Evolutionary conservation across 2,888 invertebrate species (phyloP).

Genomic region (Catocala sponsa): DNA sequence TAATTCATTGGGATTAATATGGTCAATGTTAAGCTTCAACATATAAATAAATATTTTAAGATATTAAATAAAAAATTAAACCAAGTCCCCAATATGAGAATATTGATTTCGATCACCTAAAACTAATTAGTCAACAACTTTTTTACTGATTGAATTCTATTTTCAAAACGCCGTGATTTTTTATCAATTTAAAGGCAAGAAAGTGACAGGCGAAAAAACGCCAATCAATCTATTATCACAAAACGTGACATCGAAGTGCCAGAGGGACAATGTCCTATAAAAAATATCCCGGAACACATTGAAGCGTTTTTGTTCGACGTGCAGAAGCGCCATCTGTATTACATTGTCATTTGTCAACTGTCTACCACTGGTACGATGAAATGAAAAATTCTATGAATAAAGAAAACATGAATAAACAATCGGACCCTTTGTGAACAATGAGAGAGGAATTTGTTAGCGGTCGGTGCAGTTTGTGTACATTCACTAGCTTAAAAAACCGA

Average conservation of each 20-base stretch:
- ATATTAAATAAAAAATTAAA: no score
- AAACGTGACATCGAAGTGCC: constrained; percentile 2
- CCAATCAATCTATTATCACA: constrained; percentile 4
- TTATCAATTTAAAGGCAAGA: constrained; percentile 1
- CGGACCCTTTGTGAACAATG: constrained; percentile 15
- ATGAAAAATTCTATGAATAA: constrained; percentile 44
- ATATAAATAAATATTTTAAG: no score
- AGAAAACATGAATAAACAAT: constrained; percentile 37
- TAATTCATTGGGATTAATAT: no score
- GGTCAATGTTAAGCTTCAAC: no score
- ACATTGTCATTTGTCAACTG: constrained; percentile 59
- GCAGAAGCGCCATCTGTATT: constrained; percentile 41
- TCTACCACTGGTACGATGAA: constrained; percentile 39
- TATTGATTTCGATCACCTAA: no score
- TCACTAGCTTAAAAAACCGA: no score
- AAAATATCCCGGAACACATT: constrained; percentile 14
- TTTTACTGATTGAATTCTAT: no score
- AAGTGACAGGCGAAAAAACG: background rate
- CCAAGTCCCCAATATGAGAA: no score
- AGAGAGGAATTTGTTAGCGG: background rate
- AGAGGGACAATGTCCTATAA: constrained; percentile 1
- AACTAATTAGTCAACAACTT: no score
- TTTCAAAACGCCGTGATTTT: background rate
- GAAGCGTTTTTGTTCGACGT: constrained; percentile 20
- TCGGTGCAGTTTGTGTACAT: background rate